Percentiles rank a stretch among this genome's conserved stretches.
Conservation (phyloP, 2,113 vertebrate species). For the Laterallus jamaicensis region DNA sequence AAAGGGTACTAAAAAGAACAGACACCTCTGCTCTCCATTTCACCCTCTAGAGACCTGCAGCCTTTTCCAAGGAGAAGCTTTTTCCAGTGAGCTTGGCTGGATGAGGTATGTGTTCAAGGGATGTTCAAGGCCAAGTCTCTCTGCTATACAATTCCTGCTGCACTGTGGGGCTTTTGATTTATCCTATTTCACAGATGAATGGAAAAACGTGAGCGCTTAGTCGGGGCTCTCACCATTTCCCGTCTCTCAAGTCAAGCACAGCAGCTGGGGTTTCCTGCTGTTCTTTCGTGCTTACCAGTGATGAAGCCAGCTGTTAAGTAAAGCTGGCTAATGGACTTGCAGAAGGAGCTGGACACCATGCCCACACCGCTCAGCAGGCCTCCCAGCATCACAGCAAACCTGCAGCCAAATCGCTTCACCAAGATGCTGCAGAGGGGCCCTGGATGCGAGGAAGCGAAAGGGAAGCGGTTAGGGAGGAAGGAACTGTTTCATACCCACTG, state of each 20-base stretch:
- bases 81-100: neutral
- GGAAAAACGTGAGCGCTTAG: neutral
- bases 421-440: conserved; percentile 91
- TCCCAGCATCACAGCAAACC: conserved; percentile 84
- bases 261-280: neutral
- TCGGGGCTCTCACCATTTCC: rapidly evolving
- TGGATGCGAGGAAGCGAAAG: conserved; percentile 41
- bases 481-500: neutral
- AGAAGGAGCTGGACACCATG: conserved; percentile 89
- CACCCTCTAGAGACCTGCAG: neutral
- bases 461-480: neutral
- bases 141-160: neutral
- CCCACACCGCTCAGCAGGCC: conserved; percentile 88
- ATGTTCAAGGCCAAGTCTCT: neutral
- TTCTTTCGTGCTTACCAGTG: conserved; percentile 79
- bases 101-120: neutral
- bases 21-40: neutral
- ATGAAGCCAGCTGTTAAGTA: conserved; percentile 88
- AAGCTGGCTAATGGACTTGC: conserved; percentile 82
- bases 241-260: neutral
- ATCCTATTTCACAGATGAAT: neutral
- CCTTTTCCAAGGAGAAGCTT: neutral
- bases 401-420: conserved; percentile 87
- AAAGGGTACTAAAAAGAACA: neutral
- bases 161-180: neutral